These are phyloP conservation scores for Protaetia brevitarsis DNA, from an alignment of 1,140 invertebrate species.

Conservation along the genomic window DNA sequence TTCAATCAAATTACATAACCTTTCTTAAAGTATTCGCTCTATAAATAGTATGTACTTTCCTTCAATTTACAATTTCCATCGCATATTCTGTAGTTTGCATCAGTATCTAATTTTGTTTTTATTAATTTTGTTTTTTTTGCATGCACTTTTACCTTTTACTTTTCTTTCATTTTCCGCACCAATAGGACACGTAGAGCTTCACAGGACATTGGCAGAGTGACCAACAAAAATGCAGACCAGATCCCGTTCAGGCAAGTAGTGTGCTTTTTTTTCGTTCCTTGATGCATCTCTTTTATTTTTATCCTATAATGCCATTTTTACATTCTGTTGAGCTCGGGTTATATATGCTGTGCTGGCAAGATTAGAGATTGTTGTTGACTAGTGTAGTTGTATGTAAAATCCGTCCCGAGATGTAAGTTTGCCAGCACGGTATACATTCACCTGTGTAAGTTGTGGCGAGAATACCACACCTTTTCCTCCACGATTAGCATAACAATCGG, in stretches of 20 bases:
- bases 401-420: background rate
- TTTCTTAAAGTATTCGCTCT: too few species aligned
- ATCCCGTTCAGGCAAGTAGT: slow-evolving; percentile 12
- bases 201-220: slow-evolving; percentile 65
- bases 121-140: slow-evolving; percentile 31
- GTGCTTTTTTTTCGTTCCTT: slow-evolving; percentile 20
- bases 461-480: background rate
- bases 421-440: background rate
- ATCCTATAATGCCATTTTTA: too few species aligned
- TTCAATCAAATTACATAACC: too few species aligned
- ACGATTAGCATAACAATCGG: background rate
- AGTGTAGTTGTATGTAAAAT: too few species aligned
- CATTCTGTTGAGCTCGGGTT: too few species aligned
- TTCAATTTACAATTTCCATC: too few species aligned
- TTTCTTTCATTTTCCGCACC: slow-evolving; percentile 43
- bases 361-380: too few species aligned
- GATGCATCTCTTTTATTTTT: background rate
- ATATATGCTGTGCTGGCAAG: too few species aligned
- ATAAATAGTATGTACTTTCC: too few species aligned
- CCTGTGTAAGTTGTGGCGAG: background rate
- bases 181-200: slow-evolving; percentile 74
- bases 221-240: slow-evolving; percentile 49
- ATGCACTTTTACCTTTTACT: slow-evolving; percentile 46
- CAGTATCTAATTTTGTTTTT: background rate
- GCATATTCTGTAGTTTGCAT: too few species aligned